Evolutionary conservation across 1,140 invertebrate species (phyloP), one percentile per base, ranked within the genome.

Genomic region (Euwallacea similis): DNA sequence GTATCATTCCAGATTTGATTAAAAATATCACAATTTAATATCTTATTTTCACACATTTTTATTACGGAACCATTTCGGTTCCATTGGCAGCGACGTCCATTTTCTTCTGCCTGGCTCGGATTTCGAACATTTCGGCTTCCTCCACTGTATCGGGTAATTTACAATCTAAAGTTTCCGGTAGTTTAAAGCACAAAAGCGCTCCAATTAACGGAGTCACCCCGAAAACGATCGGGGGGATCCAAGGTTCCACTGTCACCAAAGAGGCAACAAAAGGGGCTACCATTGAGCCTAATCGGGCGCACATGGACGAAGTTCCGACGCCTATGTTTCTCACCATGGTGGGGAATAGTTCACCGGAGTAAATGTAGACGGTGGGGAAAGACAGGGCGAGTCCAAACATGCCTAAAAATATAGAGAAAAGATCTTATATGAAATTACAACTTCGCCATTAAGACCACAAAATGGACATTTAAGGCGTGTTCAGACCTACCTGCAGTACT

Each of bases 101-200:
- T 42, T 75, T 69, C 54, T 66, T 71, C 10, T 64, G 9, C 47
- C 62, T 64, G 7, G 62, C 54, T 21, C 42, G 59, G 10, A 59
- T 59, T 33, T 89, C 89, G 79, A 91, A 92, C 46, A 84, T 83
- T 82, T 93, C 91, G 46, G 90, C 91, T 75, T 93, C 91, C 78
- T 91, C 88, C 43, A 93, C 82, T 0, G 91, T 93, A 71, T 93
- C 91, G 41, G 92, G 91, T 47, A 95, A 78, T 55, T 87, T 86
- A 74, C 84, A 85, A 9, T 89, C 88, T 63, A 88, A 84, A 0
- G 93, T 95, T 85, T 95, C 91, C 0, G 91, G 91, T 56, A 93
- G 82, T 16, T 89, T 76, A 6, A 90, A 78, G 44, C 89, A 87
- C n/a, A 91, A 80, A 15, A 84, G 74, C 8, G 87, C 88, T 42